Evolutionary conservation across 2,113 vertebrate genomes (phyloP), one percentile per base, ranked within the genome.

Genomic region (Casuarius casuarius): DNA sequence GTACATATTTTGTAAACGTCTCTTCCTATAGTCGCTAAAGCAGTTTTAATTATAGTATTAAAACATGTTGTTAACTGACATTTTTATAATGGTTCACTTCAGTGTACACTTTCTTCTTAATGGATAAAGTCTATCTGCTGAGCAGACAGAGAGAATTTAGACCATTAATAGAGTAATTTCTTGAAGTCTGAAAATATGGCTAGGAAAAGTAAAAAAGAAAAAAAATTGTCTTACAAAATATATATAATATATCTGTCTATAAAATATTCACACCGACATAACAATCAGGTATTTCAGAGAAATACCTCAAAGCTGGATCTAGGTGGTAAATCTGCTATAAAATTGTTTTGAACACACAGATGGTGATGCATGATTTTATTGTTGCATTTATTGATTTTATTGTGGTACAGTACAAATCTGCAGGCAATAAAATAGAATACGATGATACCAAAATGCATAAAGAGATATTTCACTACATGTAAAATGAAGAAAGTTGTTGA

Each of bases 311-410:
- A 65, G 17, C 1, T 7, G 10, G 25, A 76, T 87, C 9, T 46
- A 73, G 56, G 51, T 58, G 82, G 75, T 86, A 82, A 89, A 94
- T 87, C 8, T 51, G 7, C 67, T 51, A 63, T 44, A 51, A 91
- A 91, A 74, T 48, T 65, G 19, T 75, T 96, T 80, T 71, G 82
- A 90, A 40, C 29, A 84, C 65, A 52, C 58, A 90, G 84, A 76
- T 52, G 42, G n/a, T n/a, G 54, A 96, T 71, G 68, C 62, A 80
- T 82, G 42, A 83, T 92, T 97, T 96, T 94, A 90, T 75, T 90
- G 72, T 84, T 91, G 59, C 29, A 61, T 96, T 87, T 96, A 92
- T 96, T 93, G 78, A 87, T 92, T 96, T 96, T 85, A 71, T 86
- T 79, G 90, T 77, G 40, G 65, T 86, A 77, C 13, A 33, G 84